Conservation (phyloP, 2,888 invertebrate genomes). For the Adelognathus sp. region DNA sequence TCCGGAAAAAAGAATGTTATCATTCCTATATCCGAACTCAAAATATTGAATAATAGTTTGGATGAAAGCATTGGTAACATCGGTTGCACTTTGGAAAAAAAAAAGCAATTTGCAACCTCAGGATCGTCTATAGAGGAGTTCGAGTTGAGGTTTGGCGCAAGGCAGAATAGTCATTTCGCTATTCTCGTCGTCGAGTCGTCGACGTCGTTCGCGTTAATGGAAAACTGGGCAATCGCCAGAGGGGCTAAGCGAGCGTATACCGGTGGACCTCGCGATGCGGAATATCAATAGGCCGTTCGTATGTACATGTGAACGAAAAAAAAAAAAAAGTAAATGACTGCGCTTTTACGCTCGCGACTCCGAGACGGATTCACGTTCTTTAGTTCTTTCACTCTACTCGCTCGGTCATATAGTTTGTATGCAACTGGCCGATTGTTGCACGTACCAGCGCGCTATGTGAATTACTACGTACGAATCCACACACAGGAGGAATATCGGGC, state of each 20-base stretch:
- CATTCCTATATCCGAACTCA: not conserved
- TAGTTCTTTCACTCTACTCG: not conserved
- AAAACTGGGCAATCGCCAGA: constrained; percentile 37
- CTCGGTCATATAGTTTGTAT: not conserved
- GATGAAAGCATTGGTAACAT: not conserved
- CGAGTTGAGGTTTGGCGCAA: not conserved
- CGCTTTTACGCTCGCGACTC: not conserved
- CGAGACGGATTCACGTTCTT: not conserved
- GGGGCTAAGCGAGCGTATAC: not conserved
- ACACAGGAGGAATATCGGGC: constrained; percentile 38
- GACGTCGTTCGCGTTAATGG: constrained; percentile 19
- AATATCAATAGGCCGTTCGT: constrained; percentile 22
- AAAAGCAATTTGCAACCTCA: not conserved
- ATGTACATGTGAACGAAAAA: not conserved
- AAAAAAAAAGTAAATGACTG: not conserved
- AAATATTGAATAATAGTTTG: not conserved
- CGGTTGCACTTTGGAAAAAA: not conserved
- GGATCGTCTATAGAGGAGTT: not conserved
- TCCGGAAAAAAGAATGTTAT: not conserved
- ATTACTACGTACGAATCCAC: not conserved
- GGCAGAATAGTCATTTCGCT: constrained; percentile 3
- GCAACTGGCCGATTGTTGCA: not conserved
- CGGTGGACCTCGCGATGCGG: not conserved
- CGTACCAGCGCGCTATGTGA: not conserved
- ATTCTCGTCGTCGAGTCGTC: constrained; percentile 20